These are phyloP conservation scores for cattle (Bos taurus) DNA, from an alignment of 2,113 vertebrate genomes.

Conservation along the genomic window DNA sequence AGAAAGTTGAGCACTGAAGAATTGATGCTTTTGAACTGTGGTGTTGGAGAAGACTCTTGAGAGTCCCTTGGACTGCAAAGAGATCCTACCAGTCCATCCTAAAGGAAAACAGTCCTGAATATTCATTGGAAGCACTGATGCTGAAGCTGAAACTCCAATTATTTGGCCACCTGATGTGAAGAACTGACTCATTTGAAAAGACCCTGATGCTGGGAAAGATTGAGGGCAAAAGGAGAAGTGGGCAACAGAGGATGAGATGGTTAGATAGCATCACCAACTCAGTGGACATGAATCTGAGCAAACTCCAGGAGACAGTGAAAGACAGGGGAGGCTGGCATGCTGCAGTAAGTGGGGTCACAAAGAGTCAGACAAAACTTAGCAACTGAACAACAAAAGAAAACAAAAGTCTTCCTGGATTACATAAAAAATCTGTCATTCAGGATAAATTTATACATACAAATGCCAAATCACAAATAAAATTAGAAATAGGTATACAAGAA, in stretches of 20 bases:
- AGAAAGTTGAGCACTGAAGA: neutral
- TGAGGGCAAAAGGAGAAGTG: neutral
- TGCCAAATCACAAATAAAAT: neutral
- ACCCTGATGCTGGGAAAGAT: neutral
- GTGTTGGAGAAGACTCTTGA: neutral
- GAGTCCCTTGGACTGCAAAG: neutral
- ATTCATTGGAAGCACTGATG: neutral
- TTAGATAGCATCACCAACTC: neutral
- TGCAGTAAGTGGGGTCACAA: neutral
- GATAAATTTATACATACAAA: neutral
- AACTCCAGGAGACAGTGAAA: neutral
- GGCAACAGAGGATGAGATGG: neutral
- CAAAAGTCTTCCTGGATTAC: neutral
- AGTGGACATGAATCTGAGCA: neutral
- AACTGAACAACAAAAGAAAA: neutral
- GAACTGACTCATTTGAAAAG: neutral
- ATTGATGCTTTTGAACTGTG: neutral
- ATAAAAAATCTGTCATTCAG: neutral
- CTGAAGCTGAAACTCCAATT: neutral
- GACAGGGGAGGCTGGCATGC: neutral
- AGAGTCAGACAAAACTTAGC: neutral
- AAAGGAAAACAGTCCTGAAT: neutral
- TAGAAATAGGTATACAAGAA: neutral
- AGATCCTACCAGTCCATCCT: neutral
- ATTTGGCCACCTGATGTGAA: neutral